Evolutionary conservation across 2,113 vertebrate genomes (phyloP), one percentile per base, ranked within the genome.

Genomic region (Pontoporia blainvillei): DNA sequence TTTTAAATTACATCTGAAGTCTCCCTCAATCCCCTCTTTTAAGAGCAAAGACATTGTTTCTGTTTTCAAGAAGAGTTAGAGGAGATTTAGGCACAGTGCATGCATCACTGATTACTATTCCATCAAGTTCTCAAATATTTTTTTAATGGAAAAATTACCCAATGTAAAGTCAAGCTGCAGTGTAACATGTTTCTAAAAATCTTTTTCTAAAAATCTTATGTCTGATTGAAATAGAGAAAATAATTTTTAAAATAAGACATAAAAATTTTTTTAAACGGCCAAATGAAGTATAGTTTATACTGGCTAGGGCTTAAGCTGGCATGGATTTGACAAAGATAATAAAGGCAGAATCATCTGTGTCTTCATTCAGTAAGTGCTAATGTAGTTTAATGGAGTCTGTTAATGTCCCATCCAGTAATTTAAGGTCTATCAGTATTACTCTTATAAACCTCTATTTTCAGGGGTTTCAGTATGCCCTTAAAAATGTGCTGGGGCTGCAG

Each of bases 391-490:
- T 59, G 79, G 96, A 96, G 69, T 90, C 96, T 83, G 84, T 85
- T 79, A 93, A 88, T 93, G 85, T 93, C 86, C 94, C 95, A 20
- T 94, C 89, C 57, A 29, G 0, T 96, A 96, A 83, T 90, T 95
- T 95, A 97, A 92, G 78, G 72, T 94, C 97, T 98, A 96, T 90
- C 95, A 97, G 93, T 97, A 90, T 98, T 98, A 97, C 96, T 98
- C 57, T 79, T 95, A 91, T 90, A 95, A 97, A 52, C 97, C 97
- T 96, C 97, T 98, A 96, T 98, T 98, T 98, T 98, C 97, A 97
- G 91, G 98, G 94, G 96, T 96, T 96, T 69, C 93, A 91, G 3
- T 79, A 62, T 96, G n/a, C 97, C 97, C 97, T 98, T 97, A 97
- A 36, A 96, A 96, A 73, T 95, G 93, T 97, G 21, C 78, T 95